Evolutionary conservation across 1,140 invertebrate species (phyloP).

Genomic region (Leptinotarsa undecemlineata): DNA sequence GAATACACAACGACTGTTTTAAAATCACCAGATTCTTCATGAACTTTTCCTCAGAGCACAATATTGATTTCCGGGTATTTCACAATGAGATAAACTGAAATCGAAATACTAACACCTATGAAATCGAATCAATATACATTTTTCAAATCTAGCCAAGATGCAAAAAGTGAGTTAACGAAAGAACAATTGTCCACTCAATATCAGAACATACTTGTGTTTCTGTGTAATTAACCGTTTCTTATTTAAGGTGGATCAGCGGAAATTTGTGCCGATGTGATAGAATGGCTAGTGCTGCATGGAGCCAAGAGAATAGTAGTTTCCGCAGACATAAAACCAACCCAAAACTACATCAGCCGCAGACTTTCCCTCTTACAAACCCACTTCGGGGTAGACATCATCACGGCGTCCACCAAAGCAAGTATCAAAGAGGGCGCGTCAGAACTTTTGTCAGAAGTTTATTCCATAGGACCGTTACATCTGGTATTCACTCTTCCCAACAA

Average conservation of each 20-base stretch:
- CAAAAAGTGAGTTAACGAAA: not conserved
- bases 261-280: slow-evolving; percentile 83
- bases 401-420: slow-evolving; percentile 40
- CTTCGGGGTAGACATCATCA: slow-evolving; percentile 45
- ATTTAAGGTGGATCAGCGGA: slow-evolving; percentile 76
- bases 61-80: no score
- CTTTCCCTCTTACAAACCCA: slow-evolving; percentile 43
- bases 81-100: no score
- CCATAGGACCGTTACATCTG: slow-evolving; percentile 44
- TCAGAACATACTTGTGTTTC: not conserved
- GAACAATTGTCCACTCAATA: not conserved
- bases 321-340: slow-evolving; percentile 44
- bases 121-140: not conserved
- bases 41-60: no score
- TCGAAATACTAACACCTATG: no score
- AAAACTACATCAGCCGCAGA: slow-evolving; percentile 43
- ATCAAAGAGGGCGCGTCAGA: slow-evolving; percentile 47
- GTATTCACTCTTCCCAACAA: slow-evolving; percentile 47
- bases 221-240: slow-evolving; percentile 41
- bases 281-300: slow-evolving; percentile 84
- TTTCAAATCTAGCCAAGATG: not conserved
- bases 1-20: no score
- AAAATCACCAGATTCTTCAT: no score
- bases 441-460: slow-evolving; percentile 46
- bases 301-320: slow-evolving; percentile 70